Evolutionary conservation across 1,140 invertebrate species (phyloP).

Genomic region (Liolophura sinensis): DNA sequence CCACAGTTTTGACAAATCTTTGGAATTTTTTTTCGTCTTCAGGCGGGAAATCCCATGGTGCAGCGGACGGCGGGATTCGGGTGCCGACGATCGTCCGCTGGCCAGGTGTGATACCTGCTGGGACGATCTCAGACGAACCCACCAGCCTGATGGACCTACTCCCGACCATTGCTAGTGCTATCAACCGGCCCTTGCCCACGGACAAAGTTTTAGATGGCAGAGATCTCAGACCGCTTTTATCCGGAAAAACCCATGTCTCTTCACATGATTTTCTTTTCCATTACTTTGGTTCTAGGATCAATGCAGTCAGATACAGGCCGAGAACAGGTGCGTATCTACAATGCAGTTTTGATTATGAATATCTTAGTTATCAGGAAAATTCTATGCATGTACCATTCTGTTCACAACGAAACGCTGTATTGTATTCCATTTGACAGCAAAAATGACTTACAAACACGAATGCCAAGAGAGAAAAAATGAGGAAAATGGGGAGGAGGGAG

Average conservation of each 20-base stretch:
- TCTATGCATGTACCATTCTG: not conserved
- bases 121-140: constrained; percentile 36
- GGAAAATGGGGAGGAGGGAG: too few relatives aligned
- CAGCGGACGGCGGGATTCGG: constrained; percentile 60
- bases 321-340: constrained; percentile 22
- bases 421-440: too few relatives aligned
- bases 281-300: constrained; percentile 45
- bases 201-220: constrained; percentile 44
- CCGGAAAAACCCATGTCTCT: constrained; percentile 20
- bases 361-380: not conserved
- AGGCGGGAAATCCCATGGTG: constrained; percentile 59
- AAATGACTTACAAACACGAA: too few relatives aligned
- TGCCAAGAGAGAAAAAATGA: too few relatives aligned
- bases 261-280: constrained; percentile 51
- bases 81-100: constrained; percentile 57
- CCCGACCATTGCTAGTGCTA: constrained; percentile 47
- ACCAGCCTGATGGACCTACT: constrained; percentile 59
- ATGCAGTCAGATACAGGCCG: constrained; percentile 41
- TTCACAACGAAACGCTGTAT: not conserved
- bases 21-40: constrained; percentile 1
- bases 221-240: constrained; percentile 41
- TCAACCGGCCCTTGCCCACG: constrained; percentile 21
- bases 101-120: constrained; percentile 37
- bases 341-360: not conserved
- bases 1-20: too few relatives aligned